A percentile compares a stretch with the other conserved stretches of the same genome.
These are phyloP conservation scores for Cisticola juncidis DNA, from an alignment of 2,113 vertebrate species.

Conservation along the genomic window DNA sequence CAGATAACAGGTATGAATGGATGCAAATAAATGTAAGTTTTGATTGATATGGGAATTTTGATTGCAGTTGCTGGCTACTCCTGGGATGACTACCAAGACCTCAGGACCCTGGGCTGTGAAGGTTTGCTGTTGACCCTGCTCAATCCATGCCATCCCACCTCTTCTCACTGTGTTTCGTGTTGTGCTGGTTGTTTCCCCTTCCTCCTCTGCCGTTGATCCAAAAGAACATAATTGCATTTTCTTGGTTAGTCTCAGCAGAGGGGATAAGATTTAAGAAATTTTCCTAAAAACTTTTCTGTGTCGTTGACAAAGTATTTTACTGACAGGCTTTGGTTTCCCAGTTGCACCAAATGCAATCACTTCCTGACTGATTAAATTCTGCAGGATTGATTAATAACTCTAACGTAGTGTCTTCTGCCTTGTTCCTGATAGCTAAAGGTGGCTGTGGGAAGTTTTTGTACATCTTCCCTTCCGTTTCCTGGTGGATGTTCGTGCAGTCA, in stretches of 20 bases:
- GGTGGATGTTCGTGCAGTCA: conserved; percentile 55
- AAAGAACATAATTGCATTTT: background rate
- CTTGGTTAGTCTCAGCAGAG: background rate
- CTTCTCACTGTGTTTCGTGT: background rate
- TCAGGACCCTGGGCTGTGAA: background rate
- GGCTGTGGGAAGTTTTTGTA: conserved; percentile 45
- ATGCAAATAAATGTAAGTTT: background rate
- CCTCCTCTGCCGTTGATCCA: background rate
- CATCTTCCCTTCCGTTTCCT: conserved; percentile 32
- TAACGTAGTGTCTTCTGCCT: conserved; percentile 10
- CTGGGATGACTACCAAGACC: background rate
- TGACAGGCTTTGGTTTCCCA: background rate
- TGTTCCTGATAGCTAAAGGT: conserved; percentile 37
- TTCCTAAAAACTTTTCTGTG: background rate
- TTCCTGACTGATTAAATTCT: conserved; percentile 39
- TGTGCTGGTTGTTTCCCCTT: background rate
- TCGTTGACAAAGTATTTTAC: background rate
- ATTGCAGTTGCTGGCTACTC: background rate
- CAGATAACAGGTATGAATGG: background rate
- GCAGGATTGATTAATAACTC: conserved; percentile 36
- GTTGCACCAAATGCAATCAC: background rate
- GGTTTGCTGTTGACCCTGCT: background rate
- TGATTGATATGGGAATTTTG: background rate
- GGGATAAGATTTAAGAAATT: background rate
- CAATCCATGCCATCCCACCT: rapidly evolving